Evolutionary conservation across 1,140 invertebrate genomes (phyloP), one percentile per base, ranked within the genome.

Genomic region (Chrysomallon squamiferum): DNA sequence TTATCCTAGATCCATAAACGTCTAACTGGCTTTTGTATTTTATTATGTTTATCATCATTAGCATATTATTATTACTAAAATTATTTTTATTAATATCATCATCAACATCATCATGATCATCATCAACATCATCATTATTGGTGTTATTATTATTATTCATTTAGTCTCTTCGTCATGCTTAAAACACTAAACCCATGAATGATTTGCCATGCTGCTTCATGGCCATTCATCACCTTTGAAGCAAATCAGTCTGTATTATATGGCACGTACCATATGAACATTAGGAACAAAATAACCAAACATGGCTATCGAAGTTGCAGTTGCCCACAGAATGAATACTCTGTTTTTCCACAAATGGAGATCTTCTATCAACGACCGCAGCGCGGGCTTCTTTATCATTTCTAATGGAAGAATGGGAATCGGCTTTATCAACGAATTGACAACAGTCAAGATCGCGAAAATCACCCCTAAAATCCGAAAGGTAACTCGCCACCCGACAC

Each of bases 281-380:
- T 76, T 77, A 0, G 78, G 78, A 45, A 81, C 76, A 54, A 77
- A 78, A 27, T 77, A 80, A 1, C 79, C 79, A 68, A 81, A 81
- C 74, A 78, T 75, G 1, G 73, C 76, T 5, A 70, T 65, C 1
- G 75, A 63, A 11, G 76, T 76, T 11, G 72, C 71, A 18, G 71
- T 43, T 0, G 69, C 69, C 79, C 79, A 81, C 2, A 79, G 43
- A 6, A 76, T 61, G 65, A 81, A 81, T 13, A 80, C 74, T 25
- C 72, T 30, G 63, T 77, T 76, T 61, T 77, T 81, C 76, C 78
- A 81, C 3, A 81, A 59, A 15, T 71, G 66, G 13, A 81, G 35
- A 11, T 81, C 77, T 33, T 67, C 59, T 6, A 75, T 66, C 22
- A 79, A 35, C n/a, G 49, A 57, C 1, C 71, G 64, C 11, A 45